These are phyloP conservation scores for Apostichopus parvimensis DNA, from an alignment of 35 echinoderm and acorn worm species.

Conservation along the genomic window DNA sequence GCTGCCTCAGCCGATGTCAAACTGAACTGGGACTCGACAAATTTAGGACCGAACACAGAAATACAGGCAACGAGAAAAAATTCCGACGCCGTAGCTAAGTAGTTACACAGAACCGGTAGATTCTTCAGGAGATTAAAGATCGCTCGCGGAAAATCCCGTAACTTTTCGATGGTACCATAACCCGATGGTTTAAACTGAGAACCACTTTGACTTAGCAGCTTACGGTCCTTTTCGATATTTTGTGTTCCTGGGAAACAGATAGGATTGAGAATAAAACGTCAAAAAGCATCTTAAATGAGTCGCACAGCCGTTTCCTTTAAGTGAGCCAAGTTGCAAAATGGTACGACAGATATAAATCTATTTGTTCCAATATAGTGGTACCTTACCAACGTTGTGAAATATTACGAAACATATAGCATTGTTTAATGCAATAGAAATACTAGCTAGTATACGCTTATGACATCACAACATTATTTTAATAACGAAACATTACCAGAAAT, in stretches of 20 bases:
- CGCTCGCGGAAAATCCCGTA: conserved; percentile 82
- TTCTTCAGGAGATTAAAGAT: conserved; percentile 73
- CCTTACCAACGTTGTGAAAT: no score
- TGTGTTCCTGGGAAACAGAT: conserved; percentile 41
- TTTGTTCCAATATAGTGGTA: no score
- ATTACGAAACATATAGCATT: no score
- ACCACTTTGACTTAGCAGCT: conserved; percentile 47
- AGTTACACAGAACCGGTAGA: conserved; percentile 68
- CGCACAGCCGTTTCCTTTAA: not conserved
- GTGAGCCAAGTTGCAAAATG: no score
- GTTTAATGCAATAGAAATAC: no score
- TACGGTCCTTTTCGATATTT: conserved; percentile 1
- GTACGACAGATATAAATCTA: no score
- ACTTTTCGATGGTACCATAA: conserved; percentile 21
- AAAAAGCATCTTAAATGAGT: not conserved
- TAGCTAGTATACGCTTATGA: no score
- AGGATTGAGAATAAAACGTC: not conserved
- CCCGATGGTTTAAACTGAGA: conserved; percentile 46
- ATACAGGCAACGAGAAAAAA: conserved; percentile 80
- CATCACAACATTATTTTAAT: no score
- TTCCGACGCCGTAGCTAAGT: conserved; percentile 63
- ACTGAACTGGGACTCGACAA: conserved; percentile 87
- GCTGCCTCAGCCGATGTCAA: conserved; percentile 76
- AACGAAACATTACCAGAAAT: no score
- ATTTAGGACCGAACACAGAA: conserved; percentile 87